Evolutionary conservation across 2,888 invertebrate species (phyloP).

Genomic region (Pterostichus niger): DNA sequence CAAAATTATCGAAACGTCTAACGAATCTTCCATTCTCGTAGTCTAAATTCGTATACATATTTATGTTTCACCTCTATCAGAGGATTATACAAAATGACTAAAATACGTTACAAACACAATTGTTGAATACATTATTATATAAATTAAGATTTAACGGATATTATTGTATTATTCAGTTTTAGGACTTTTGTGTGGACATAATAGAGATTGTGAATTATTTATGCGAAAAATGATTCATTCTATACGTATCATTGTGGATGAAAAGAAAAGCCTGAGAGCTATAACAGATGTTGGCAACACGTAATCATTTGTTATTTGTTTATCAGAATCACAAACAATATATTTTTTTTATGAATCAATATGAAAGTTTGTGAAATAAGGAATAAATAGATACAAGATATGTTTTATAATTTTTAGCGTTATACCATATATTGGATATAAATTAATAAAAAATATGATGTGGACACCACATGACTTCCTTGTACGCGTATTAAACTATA

Average conservation of each 20-base stretch:
- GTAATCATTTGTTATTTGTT: background rate
- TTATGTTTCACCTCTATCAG: background rate
- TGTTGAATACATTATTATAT: background rate
- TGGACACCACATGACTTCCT: too few relatives aligned
- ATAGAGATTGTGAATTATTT: constrained; percentile 32
- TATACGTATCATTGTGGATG: background rate
- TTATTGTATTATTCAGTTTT: constrained; percentile 1
- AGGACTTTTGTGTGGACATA: constrained; percentile 20
- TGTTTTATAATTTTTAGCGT: too few relatives aligned
- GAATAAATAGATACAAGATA: constrained; percentile 43
- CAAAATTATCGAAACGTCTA: constrained; percentile 21
- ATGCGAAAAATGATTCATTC: background rate
- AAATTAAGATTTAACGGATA: constrained; percentile 25
- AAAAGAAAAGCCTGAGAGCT: background rate
- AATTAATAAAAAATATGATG: too few relatives aligned
- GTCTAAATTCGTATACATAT: constrained; percentile 54
- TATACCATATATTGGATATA: too few relatives aligned
- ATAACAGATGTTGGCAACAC: background rate
- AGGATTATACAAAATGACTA: constrained; percentile 1
- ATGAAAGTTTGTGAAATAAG: background rate
- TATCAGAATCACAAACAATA: background rate
- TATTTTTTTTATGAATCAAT: too few relatives aligned
- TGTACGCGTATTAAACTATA: too few relatives aligned
- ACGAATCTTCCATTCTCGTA: background rate
- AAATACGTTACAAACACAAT: background rate